phyloP scores from a whole-genome alignment of 2,888 invertebrate species.

The Harmothoe impar region DNA sequence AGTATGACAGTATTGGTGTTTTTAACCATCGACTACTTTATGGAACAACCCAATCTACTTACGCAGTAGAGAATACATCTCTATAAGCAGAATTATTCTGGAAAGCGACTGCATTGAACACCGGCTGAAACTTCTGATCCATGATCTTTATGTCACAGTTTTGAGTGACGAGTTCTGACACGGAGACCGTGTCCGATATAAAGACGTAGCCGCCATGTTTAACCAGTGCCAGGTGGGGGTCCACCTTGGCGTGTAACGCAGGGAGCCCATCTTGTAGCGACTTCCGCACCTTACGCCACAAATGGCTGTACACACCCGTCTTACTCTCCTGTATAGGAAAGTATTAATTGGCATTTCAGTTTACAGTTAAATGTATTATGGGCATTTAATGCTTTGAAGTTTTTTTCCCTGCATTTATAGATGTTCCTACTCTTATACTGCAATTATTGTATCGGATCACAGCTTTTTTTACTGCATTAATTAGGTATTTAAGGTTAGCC shows the following conservation, averaged over 20 bases:
- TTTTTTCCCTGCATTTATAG: no score
- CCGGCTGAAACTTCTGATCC: conserved; percentile 16
- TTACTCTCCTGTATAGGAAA: neutral
- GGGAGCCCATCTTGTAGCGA: neutral
- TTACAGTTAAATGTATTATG: no score
- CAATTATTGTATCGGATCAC: no score
- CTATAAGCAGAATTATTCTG: conserved; percentile 34
- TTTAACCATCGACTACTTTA: no score
- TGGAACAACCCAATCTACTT: neutral
- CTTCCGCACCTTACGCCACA: neutral
- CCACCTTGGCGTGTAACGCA: neutral
- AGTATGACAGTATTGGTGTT: no score
- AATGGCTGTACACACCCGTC: neutral
- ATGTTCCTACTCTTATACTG: no score
- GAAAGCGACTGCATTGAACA: conserved; percentile 32
- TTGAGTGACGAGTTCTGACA: neutral
- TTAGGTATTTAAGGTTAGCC: no score
- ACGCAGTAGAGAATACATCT: neutral
- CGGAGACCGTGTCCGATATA: conserved; percentile 29
- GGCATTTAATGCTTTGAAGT: no score
- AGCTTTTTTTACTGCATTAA: no score
- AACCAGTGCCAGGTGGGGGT: neutral
- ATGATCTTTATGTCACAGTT: conserved; percentile 26
- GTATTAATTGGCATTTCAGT: neutral
- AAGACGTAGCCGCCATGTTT: neutral